Evolutionary conservation across 1,140 invertebrate species (phyloP), one percentile per base, ranked within the genome.

Genomic region (Drosophila pachea): DNA sequence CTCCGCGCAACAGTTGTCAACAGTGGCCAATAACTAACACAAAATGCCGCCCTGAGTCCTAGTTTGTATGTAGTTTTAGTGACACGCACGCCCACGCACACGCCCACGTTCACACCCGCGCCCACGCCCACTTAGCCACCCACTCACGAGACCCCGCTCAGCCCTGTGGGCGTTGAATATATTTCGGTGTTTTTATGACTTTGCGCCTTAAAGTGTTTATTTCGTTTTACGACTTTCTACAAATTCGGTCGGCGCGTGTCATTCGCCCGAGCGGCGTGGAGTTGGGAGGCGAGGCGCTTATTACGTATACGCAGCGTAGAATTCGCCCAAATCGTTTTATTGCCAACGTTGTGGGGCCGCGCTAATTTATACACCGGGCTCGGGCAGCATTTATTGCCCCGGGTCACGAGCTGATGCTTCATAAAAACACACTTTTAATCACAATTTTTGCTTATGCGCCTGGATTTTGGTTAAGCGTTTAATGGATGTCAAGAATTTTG

Each of bases 381-480:
- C 55, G 45, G 40, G 47, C 40, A n/a, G 40, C 52, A 61, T 61
- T 67, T 66, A 75, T 56, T 84, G 48, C 69, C 69, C 48, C 65
- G 53, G 65, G 77, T 82, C 79, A 83, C 79, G 78, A 69, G 72
- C 50, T 43, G 78, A 70, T 73, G 72, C 48, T 61, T 83, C 79
- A 79, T 83, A 83, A 83, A 83, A 83, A 74, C 68, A 68, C 79
- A 79, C 73, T 83, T 84, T 84, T 84, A 83, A 83, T 83, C 79
- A 83, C 76, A 76, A 73, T 66, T 76, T 64, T 61, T 52, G 65
- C 68, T 60, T 68, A 55, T 52, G 50, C 59, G 56, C 48, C n/a
- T 40, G 67, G 31, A 74, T 65, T 73, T 76, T 42, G 11, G 32
- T 8, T 50, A 64, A 32, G 45, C 58, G 49, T 45, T 48, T 55